Evolutionary conservation across 2,888 invertebrate species (phyloP).

Genomic region (Drosophila dives): DNA sequence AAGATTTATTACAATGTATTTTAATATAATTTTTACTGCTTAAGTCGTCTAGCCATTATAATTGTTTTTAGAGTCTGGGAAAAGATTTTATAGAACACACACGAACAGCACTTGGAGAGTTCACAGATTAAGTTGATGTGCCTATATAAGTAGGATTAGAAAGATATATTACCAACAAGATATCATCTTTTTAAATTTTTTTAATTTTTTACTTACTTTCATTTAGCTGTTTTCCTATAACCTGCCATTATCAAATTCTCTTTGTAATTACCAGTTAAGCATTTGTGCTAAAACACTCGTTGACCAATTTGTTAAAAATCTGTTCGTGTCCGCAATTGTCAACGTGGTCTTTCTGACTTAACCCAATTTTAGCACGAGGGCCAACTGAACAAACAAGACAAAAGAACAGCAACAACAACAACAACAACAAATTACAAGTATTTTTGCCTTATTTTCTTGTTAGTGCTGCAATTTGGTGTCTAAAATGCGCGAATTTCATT

Average conservation of each 20-base stretch:
- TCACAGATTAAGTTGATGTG: neutral
- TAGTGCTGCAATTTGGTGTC: conserved; percentile 51
- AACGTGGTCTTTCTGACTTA: conserved; percentile 35
- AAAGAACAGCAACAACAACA: neutral
- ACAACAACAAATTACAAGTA: conserved; percentile 33
- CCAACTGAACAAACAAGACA: conserved; percentile 1
- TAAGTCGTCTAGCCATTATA: neutral
- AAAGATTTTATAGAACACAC: neutral
- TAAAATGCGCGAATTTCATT: conserved; percentile 61
- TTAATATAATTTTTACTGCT: neutral
- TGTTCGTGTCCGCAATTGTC: conserved; percentile 32
- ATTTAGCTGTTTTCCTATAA: conserved; percentile 3
- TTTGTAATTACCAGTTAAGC: conserved; percentile 3
- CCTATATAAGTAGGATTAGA: neutral
- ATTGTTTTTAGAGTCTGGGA: neutral
- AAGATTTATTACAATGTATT: neutral
- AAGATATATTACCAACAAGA: neutral
- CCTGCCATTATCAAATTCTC: neutral
- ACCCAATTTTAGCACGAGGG: conserved; percentile 39
- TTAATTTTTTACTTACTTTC: neutral
- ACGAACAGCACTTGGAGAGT: neutral
- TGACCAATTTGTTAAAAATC: conserved; percentile 15
- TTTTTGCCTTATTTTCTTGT: conserved; percentile 43
- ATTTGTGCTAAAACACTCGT: neutral
- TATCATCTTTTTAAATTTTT: neutral